phyloP scores from a whole-genome alignment of 2,797 vertebrate genomes.

The Liasis olivaceus region DNA sequence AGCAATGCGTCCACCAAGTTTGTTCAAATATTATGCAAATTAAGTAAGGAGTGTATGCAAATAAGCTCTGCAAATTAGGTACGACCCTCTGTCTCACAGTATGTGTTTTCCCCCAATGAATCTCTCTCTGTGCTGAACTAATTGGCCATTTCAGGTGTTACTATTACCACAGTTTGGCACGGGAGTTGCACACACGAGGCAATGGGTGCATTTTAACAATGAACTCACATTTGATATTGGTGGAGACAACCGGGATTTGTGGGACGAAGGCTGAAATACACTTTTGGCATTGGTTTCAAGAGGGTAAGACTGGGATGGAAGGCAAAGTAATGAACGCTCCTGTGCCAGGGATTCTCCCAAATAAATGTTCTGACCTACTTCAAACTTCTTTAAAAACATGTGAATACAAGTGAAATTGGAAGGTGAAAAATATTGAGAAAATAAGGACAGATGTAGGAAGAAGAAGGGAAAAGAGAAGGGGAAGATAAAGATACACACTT shows the following conservation, averaged over 20 bases:
- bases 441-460: neutral
- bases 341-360: neutral
- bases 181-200: neutral
- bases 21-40: conserved; percentile 28
- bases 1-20: neutral
- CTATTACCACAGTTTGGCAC: neutral
- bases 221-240: neutral
- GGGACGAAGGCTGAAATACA: neutral
- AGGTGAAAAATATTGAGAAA: neutral
- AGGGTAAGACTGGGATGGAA: neutral
- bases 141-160: neutral
- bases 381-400: neutral
- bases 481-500: neutral
- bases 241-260: neutral
- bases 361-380: neutral
- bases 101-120: neutral
- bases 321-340: neutral
- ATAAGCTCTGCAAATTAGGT: conserved; percentile 23
- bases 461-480: neutral
- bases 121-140: neutral
- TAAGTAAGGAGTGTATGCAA: conserved; percentile 8
- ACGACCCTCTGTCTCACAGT: conserved; percentile 9
- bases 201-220: neutral
- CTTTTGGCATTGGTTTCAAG: neutral
- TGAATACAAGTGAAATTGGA: neutral